phyloP scores from a whole-genome alignment of 2,888 invertebrate species.

The Leptogaster cylindrica region DNA sequence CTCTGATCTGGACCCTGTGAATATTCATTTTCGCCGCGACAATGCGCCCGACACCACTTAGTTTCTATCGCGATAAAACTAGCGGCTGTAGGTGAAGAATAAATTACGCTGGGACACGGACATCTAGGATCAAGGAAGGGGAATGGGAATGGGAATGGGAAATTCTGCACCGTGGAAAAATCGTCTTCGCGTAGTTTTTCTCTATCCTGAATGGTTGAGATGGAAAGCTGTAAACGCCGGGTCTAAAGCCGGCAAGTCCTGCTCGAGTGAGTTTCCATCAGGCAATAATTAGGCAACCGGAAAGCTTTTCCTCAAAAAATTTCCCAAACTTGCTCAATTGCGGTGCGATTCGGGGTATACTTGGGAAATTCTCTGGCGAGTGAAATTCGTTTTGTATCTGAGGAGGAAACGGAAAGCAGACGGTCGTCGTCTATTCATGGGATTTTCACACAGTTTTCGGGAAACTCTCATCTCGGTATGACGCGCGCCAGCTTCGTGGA shows the following conservation, averaged over 20 bases:
- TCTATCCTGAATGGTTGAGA: neutral
- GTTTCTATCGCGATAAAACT: neutral
- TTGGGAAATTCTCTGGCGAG: constrained; percentile 19
- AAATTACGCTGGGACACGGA: neutral
- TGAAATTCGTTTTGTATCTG: constrained; percentile 12
- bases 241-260: no score
- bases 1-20: no score
- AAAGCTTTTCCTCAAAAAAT: constrained; percentile 31
- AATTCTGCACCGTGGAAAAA: no score
- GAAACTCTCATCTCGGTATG: constrained; percentile 45
- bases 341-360: neutral
- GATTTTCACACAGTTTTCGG: constrained; percentile 44
- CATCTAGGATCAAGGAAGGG: neutral
- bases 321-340: constrained; percentile 28
- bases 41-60: no score
- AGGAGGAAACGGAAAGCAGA: constrained; percentile 7
- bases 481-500: constrained; percentile 34
- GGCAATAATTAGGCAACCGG: neutral
- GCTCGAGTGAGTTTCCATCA: neutral
- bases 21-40: no score
- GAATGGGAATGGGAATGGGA: no score
- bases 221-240: neutral
- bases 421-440: constrained; percentile 11
- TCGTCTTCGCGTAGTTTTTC: neutral
- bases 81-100: neutral